Evolutionary conservation across 2,888 invertebrate genomes (phyloP).

Genomic region (Orchesellides sinensis): DNA sequence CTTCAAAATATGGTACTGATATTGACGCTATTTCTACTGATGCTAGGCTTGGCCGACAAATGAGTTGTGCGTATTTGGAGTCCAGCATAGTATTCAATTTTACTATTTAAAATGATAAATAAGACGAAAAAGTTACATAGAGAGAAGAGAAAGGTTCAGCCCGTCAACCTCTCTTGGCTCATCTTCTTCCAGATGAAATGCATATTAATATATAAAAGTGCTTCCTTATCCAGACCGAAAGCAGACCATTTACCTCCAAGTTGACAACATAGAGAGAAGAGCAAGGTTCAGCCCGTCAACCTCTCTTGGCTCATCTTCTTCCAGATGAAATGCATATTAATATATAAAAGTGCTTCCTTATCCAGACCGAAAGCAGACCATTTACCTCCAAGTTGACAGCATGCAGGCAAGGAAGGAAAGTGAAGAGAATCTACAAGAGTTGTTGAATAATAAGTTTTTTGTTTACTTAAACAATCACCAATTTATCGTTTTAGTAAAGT

Average conservation of each 20-base stretch:
- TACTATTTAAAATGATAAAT: no score
- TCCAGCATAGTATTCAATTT: slow-evolving; percentile 5
- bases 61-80: not conserved
- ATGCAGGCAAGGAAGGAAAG: not conserved
- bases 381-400: slow-evolving; percentile 60
- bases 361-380: slow-evolving; percentile 47
- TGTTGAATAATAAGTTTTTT: slow-evolving; percentile 48
- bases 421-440: slow-evolving; percentile 13
- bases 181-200: not conserved
- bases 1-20: slow-evolving; percentile 14
- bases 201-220: not conserved
- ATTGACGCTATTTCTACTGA: slow-evolving; percentile 16
- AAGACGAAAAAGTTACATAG: no score
- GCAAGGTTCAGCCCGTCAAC: slow-evolving; percentile 25
- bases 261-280: slow-evolving; percentile 45
- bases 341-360: not conserved
- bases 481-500: slow-evolving; percentile 44
- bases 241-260: slow-evolving; percentile 59
- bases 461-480: slow-evolving; percentile 54
- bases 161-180: slow-evolving; percentile 22
- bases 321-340: not conserved
- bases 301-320: no score
- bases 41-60: slow-evolving; percentile 33
- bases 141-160: slow-evolving; percentile 21
- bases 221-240: slow-evolving; percentile 31